These are phyloP conservation scores for Strix aluco DNA, from an alignment of 2,113 vertebrate species.

Conservation along the genomic window DNA sequence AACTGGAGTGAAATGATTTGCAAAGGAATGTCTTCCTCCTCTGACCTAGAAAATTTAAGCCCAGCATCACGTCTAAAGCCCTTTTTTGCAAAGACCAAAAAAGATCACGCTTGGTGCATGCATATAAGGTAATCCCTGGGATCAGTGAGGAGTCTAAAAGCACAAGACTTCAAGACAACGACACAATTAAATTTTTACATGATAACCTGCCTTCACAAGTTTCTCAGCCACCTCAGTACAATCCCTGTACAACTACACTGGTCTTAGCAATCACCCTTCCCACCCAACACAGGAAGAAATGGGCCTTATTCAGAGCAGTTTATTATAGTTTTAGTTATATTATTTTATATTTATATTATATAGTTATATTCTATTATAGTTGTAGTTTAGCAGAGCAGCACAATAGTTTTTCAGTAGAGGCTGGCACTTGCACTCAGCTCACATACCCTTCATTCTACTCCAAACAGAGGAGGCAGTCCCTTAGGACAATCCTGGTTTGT, in stretches of 20 bases:
- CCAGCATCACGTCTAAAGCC: background rate
- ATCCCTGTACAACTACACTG: background rate
- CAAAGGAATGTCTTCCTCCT: background rate
- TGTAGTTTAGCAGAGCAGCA: background rate
- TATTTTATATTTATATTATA: no score
- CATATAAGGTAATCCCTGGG: background rate
- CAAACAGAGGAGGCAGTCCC: background rate
- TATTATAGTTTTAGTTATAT: background rate
- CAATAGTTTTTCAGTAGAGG: background rate
- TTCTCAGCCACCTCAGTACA: background rate
- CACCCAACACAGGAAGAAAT: background rate
- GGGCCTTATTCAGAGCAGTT: background rate
- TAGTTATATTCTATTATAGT: no score
- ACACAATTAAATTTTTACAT: background rate
- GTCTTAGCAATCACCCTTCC: background rate
- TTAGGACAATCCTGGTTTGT: background rate
- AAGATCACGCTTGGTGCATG: accelerated
- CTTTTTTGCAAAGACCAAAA: background rate
- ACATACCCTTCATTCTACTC: background rate
- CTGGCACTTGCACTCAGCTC: background rate
- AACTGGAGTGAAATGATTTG: background rate
- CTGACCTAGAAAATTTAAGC: background rate
- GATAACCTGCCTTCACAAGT: background rate
- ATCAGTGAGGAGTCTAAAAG: background rate
- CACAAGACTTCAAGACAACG: background rate